Percentiles rank a stretch among this genome's conserved stretches.
Conservation (phyloP, 2,797 vertebrate genomes). For the Microcaecilia unicolor region DNA sequence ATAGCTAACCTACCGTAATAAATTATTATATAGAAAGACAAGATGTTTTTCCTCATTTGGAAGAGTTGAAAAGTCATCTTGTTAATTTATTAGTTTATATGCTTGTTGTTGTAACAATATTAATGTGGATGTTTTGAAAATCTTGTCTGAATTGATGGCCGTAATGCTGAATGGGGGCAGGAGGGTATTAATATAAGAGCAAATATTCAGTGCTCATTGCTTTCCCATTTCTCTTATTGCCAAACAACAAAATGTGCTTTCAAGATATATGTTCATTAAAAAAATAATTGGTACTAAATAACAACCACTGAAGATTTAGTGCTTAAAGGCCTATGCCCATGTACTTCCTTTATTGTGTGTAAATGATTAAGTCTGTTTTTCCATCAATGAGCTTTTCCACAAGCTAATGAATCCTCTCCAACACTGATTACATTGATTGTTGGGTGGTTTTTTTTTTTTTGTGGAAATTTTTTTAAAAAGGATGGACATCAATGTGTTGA, state of each 20-base stretch:
- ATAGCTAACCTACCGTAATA: too few relatives aligned
- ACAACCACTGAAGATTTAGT: constrained; percentile 13
- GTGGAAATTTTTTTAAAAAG: constrained; percentile 24
- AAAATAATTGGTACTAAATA: constrained; percentile 37
- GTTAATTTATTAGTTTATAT: constrained; percentile 38
- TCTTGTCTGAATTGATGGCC: constrained; percentile 12
- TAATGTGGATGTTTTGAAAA: constrained; percentile 32
- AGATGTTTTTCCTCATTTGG: too few relatives aligned
- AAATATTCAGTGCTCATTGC: constrained; percentile 25
- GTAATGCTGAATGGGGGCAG: constrained; percentile 17
- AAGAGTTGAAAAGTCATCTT: too few relatives aligned
- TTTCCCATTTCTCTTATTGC: constrained; percentile 26
- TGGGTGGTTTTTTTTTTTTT: constrained; percentile 21
- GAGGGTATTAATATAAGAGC: constrained; percentile 35
- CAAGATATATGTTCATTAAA: constrained; percentile 32
- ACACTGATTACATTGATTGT: constrained; percentile 28
- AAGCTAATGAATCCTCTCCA: constrained; percentile 32
- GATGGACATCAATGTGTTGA: constrained; percentile 37
- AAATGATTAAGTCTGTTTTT: constrained; percentile 38
- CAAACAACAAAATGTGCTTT: constrained; percentile 29
- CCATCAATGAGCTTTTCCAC: constrained; percentile 25
- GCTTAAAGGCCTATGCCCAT: constrained; percentile 10
- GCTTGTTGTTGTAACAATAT: constrained; percentile 44
- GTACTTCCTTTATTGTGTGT: constrained; percentile 24
- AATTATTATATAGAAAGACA: too few relatives aligned